Conservation (phyloP, 2,113 vertebrate species). For the Potamarius usumacintae region DNA sequence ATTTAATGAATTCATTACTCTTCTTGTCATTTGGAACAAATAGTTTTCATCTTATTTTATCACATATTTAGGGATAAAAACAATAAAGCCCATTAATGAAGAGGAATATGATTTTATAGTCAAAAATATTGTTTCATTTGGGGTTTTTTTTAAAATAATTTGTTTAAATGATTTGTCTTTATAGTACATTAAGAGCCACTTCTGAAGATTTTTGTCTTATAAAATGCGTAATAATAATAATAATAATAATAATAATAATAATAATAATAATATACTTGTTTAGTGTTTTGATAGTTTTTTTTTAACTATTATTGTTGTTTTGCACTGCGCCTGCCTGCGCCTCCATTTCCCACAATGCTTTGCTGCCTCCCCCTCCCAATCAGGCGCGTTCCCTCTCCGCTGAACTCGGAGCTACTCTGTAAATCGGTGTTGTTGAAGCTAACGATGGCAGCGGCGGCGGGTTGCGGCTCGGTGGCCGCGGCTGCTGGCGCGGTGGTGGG, state of each 20-base stretch:
- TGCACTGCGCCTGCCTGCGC: neutral
- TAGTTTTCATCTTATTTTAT: neutral
- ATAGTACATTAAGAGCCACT: neutral
- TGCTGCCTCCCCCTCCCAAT: conserved; percentile 70
- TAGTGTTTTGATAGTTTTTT: neutral
- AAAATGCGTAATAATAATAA: neutral
- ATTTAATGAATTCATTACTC: neutral
- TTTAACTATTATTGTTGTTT: too few species aligned
- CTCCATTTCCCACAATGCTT: conserved; percentile 71
- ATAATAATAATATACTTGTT: neutral
- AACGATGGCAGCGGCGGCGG: conserved; percentile 86
- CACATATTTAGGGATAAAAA: neutral
- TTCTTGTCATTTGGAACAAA: neutral
- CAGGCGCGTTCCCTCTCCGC: conserved; percentile 80
- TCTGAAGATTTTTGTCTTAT: neutral
- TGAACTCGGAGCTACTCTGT: conserved; percentile 69
- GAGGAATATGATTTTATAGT: neutral
- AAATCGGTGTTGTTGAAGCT: conserved; percentile 77
- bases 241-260: neutral
- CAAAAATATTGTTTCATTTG: neutral
- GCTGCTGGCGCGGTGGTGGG: conserved; percentile 80
- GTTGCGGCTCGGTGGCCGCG: conserved; percentile 84
- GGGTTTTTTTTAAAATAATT: too few species aligned
- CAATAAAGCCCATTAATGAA: neutral
- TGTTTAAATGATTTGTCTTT: neutral